Evolutionary conservation across 64 coral and sea anemone genomes (phyloP), one percentile per base, ranked within the genome.

Genomic region (Exaiptasia diaphana): DNA sequence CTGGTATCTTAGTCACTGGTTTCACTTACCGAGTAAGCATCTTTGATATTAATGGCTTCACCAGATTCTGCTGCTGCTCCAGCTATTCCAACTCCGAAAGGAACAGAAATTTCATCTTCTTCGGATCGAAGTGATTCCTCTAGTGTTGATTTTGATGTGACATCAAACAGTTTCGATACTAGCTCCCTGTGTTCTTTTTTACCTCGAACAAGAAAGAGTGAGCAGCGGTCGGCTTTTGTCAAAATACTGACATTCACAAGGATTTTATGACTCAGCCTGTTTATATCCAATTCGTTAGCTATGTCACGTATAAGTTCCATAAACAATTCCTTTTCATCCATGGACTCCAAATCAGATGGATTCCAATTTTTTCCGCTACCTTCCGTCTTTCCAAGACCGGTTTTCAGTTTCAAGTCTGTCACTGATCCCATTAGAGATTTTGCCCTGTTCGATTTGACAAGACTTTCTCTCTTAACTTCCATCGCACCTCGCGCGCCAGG

Each of bases 251-350:
- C 88, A 32, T 97, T 97, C 0, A 97, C 93, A 48, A 97, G 83
- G 20, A 97, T 97, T 64, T 97, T 97, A 77, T 97, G 93, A 73
- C 93, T 97, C n/a, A 97, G 44, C 53, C 75, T 70, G 48, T 97
- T 91, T 10, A 97, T 91, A 25, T 97, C 93, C 23, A 97, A 40
- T 54, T 97, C 93, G 80, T 97, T 97, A 6, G 93, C 67, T 27
- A 97, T 97, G 65, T 97, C 93, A 64, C 93, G 90, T 43, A 92
- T 97, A 11, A 97, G 74, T 41, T 97, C 93, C 93, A 97, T 97
- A 73, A 97, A 97, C 12, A 91, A 32, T 26, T 97, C 88, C 67
- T 82, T 86, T 42, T 97, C 93, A 33, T 97, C 83, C 25, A 97
- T 73, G 18, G 86, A 79, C 23, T 31, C 32, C 3, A 97, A 39